phyloP scores from a whole-genome alignment of 2,797 vertebrate genomes.

The Benthosema pterotum region DNA sequence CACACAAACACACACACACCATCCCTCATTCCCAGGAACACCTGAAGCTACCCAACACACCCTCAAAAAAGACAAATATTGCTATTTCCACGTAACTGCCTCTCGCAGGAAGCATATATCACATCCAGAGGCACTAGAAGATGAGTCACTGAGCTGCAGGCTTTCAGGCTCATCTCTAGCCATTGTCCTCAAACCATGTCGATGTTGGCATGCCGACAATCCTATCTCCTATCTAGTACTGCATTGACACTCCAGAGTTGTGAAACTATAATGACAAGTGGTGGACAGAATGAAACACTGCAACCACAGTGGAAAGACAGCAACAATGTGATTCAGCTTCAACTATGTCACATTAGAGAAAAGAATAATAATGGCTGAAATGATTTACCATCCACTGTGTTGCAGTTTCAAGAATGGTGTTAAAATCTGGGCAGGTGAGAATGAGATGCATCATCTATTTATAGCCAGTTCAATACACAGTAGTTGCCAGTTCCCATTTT shows the following conservation, averaged over 20 bases:
- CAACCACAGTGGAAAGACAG: background rate
- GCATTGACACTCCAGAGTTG: constrained; percentile 17
- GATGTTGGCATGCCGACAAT: constrained; percentile 15
- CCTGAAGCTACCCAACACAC: background rate
- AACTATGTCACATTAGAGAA: too few relatives aligned
- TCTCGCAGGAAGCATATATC: constrained; percentile 44
- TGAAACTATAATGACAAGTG: constrained; percentile 17
- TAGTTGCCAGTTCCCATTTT: too few relatives aligned
- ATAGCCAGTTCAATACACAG: too few relatives aligned
- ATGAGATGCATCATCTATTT: too few relatives aligned
- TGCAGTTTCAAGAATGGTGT: too few relatives aligned
- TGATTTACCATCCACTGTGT: too few relatives aligned
- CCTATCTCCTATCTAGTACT: background rate
- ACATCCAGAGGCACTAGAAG: constrained; percentile 24
- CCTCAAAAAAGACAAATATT: constrained; percentile 33
- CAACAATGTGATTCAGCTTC: too few relatives aligned
- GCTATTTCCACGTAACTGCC: constrained; percentile 47
- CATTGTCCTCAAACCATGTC: constrained; percentile 37
- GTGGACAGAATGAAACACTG: background rate
- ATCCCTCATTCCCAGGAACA: too few relatives aligned
- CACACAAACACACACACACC: background rate
- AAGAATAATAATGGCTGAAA: too few relatives aligned
- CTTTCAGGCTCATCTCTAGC: constrained; percentile 45
- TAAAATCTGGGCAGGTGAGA: too few relatives aligned
- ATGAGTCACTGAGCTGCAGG: constrained; percentile 42